These are phyloP conservation scores for Lamellibrachia columna DNA, from an alignment of 2,888 invertebrate species.

Conservation along the genomic window DNA sequence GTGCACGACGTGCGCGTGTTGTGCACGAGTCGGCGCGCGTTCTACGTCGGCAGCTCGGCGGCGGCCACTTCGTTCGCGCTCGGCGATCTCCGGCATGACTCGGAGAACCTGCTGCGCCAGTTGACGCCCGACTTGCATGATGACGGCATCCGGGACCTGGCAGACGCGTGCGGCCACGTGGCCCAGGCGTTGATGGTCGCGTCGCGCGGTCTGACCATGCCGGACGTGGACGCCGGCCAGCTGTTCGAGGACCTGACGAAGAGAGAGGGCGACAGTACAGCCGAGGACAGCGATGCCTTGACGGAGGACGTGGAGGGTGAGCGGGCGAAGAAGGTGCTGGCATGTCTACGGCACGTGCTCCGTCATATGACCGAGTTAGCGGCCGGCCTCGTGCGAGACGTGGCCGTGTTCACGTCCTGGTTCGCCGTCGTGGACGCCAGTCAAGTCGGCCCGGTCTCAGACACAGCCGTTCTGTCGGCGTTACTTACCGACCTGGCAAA, in stretches of 20 bases:
- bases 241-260: slow-evolving; percentile 32
- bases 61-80: slow-evolving; percentile 30
- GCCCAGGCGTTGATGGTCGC: slow-evolving; percentile 33
- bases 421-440: not conserved
- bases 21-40: slow-evolving; percentile 31
- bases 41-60: slow-evolving; percentile 27
- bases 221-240: slow-evolving; percentile 33
- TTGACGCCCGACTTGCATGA: slow-evolving; percentile 40
- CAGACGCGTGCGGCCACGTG: slow-evolving; percentile 32
- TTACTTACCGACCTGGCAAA: not conserved
- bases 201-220: slow-evolving; percentile 25
- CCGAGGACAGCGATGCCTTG: slow-evolving; percentile 18
- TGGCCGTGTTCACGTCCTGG: not conserved
- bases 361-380: not conserved
- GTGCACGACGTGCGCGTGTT: slow-evolving; percentile 35
- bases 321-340: not conserved
- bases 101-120: slow-evolving; percentile 30
- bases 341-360: not conserved
- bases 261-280: not conserved
- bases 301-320: not conserved
- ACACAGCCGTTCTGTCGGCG: not conserved
- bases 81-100: slow-evolving; percentile 29
- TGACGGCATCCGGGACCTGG: slow-evolving; percentile 32
- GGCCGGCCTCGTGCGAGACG: not conserved
- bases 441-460: not conserved